Evolutionary conservation across 2,888 invertebrate genomes (phyloP).

Genomic region (Brassicogethes aeneus): DNA sequence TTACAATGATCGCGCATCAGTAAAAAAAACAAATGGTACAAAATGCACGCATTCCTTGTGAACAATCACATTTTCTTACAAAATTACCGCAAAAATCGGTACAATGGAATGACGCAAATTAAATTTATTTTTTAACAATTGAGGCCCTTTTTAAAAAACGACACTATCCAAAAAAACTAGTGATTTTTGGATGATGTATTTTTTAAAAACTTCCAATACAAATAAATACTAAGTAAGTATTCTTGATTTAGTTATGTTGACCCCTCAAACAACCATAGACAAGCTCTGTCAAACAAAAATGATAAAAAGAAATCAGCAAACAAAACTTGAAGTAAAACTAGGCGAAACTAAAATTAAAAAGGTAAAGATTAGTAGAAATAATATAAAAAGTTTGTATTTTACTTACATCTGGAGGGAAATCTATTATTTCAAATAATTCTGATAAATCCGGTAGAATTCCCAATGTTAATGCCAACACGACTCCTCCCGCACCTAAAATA

Average conservation of each 20-base stretch:
- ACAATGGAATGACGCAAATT: background rate
- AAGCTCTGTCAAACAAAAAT: slow-evolving; percentile 74
- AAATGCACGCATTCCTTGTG: too few species aligned
- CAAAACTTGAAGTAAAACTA: slow-evolving; percentile 72
- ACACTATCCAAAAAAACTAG: background rate
- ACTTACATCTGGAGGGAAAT: slow-evolving; percentile 84
- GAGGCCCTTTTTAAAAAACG: background rate
- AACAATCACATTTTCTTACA: too few species aligned
- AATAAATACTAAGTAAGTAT: too few species aligned
- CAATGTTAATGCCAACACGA: slow-evolving; percentile 76
- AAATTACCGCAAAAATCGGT: too few species aligned
- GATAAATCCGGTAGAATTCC: slow-evolving; percentile 80
- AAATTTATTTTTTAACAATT: background rate
- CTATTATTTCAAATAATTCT: slow-evolving; percentile 88
- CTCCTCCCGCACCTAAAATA: slow-evolving; percentile 70
- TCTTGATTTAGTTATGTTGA: too few species aligned
- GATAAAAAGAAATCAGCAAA: slow-evolving; percentile 80
- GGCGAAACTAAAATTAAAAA: slow-evolving; percentile 72
- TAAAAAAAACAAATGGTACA: too few species aligned
- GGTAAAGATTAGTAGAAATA: too few species aligned
- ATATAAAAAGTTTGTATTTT: slow-evolving; percentile 4
- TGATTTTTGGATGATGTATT: background rate
- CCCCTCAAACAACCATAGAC: slow-evolving; percentile 79
- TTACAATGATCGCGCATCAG: too few species aligned
- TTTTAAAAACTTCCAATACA: too few species aligned